phyloP scores from a whole-genome alignment of 2,113 vertebrate species.

The Ophthalmolycus amberensis region DNA sequence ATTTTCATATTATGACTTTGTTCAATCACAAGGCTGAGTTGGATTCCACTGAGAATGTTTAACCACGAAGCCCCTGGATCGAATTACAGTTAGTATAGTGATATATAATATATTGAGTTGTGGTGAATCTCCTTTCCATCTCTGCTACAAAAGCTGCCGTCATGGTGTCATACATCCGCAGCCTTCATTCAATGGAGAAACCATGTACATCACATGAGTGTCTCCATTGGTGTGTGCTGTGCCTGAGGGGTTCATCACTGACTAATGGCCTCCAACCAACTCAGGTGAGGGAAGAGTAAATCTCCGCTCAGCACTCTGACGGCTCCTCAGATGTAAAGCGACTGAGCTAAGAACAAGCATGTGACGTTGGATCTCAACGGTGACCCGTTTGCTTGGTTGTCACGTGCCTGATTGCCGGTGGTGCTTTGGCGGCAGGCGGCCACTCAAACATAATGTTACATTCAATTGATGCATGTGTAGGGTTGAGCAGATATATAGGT shows the following conservation, averaged over 20 bases:
- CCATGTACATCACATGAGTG: conserved; percentile 50
- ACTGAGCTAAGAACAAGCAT: conserved; percentile 18
- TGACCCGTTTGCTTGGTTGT: conserved; percentile 13
- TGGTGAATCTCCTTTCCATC: conserved; percentile 24
- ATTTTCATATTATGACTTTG: not conserved
- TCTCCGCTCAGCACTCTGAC: conserved; percentile 43
- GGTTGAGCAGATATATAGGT: not conserved
- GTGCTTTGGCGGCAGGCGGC: conserved; percentile 21
- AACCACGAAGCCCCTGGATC: not conserved
- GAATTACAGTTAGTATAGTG: not conserved
- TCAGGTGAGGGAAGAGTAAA: conserved; percentile 43
- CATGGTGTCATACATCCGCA: conserved; percentile 9
- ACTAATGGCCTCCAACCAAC: conserved; percentile 54
- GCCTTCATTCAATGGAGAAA: conserved; percentile 17
- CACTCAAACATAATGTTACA: conserved; percentile 49
- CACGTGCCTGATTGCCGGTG: conserved; percentile 25
- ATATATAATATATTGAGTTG: not conserved
- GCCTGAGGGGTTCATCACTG: conserved; percentile 64
- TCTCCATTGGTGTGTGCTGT: conserved; percentile 25
- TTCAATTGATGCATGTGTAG: conserved; percentile 52
- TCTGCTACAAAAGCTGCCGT: conserved; percentile 17
- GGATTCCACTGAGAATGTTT: not conserved
- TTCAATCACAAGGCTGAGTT: not conserved
- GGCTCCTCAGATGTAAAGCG: conserved; percentile 35
- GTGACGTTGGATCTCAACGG: conserved; percentile 3